These are phyloP conservation scores for Agrotis exclamationis DNA, from an alignment of 2,888 invertebrate genomes.

Conservation along the genomic window DNA sequence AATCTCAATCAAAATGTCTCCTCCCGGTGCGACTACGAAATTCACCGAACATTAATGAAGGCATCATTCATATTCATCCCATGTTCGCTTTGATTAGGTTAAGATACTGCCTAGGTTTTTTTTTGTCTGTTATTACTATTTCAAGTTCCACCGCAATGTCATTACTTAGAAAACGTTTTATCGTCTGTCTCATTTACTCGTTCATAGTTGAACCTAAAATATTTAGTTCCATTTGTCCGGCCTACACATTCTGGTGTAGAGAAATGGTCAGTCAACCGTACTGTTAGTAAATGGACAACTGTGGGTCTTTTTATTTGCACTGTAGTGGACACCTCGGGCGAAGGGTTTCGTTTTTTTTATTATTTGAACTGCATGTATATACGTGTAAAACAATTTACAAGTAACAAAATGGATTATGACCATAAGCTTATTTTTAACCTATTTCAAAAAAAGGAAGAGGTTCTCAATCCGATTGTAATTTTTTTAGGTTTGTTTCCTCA, in stretches of 20 bases:
- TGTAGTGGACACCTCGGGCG: background rate
- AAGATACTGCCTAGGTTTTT: background rate
- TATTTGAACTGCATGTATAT: background rate
- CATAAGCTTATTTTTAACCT: too few relatives aligned
- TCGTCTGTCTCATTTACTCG: background rate
- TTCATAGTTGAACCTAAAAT: slow-evolving; percentile 9
- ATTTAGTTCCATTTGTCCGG: slow-evolving; percentile 27
- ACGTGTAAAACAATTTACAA: too few relatives aligned
- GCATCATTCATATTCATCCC: too few relatives aligned
- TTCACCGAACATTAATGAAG: too few relatives aligned
- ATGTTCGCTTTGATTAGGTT: too few relatives aligned
- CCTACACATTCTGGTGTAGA: slow-evolving; percentile 26
- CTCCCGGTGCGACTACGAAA: too few relatives aligned
- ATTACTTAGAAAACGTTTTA: background rate
- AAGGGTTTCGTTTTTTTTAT: background rate
- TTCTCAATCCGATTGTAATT: too few relatives aligned
- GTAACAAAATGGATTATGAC: too few relatives aligned
- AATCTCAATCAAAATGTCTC: too few relatives aligned
- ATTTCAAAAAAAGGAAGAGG: too few relatives aligned
- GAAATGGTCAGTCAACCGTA: slow-evolving; percentile 32
- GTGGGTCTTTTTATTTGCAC: slow-evolving; percentile 31
- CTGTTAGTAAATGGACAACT: slow-evolving; percentile 34
- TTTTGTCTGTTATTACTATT: background rate
- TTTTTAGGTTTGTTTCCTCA: too few relatives aligned
- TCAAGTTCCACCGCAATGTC: background rate